Percentiles rank a stretch among this genome's conserved stretches.
These are phyloP conservation scores for Mus minutoides DNA, from an alignment of 2,797 vertebrate species.

Conservation along the genomic window DNA sequence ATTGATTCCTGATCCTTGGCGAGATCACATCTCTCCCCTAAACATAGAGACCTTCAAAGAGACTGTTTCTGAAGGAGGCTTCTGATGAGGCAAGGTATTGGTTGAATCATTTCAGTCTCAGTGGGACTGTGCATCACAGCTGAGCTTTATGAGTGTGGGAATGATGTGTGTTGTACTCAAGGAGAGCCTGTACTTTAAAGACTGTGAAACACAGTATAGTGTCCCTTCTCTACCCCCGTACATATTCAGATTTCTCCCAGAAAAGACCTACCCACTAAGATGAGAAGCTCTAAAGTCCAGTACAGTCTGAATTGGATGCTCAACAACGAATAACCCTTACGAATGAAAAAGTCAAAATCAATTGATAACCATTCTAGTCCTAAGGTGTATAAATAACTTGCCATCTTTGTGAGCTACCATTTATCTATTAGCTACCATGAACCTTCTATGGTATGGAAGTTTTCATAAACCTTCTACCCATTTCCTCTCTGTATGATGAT, in stretches of 20 bases:
- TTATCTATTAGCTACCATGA: conserved; percentile 8
- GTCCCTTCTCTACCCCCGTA: conserved; percentile 61
- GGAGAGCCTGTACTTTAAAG: conserved; percentile 67
- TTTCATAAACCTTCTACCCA: not conserved
- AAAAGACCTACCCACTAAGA: conserved; percentile 61
- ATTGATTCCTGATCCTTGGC: conserved; percentile 38
- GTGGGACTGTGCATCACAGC: conserved; percentile 51
- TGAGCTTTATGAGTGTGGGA: conserved; percentile 66
- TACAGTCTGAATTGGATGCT: conserved; percentile 48
- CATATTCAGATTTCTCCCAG: conserved; percentile 62
- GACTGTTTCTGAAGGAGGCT: not conserved
- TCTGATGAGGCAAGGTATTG: not conserved
- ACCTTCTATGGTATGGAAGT: not conserved
- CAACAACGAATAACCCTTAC: conserved; percentile 68
- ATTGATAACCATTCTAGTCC: conserved; percentile 54
- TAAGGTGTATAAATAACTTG: not conserved
- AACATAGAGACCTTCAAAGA: conserved; percentile 42
- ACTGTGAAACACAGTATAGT: conserved; percentile 38
- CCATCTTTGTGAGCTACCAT: conserved; percentile 42
- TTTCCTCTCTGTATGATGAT: conserved; percentile 28
- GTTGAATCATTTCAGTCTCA: conserved; percentile 62
- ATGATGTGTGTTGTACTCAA: conserved; percentile 39
- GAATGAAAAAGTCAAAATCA: conserved; percentile 56
- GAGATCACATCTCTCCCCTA: not conserved
- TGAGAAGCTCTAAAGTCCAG: conserved; percentile 78